A percentile compares a stretch with the other conserved stretches of the same genome.
Conservation (phyloP, 2,797 vertebrate species). For the Periparus ater region DNA sequence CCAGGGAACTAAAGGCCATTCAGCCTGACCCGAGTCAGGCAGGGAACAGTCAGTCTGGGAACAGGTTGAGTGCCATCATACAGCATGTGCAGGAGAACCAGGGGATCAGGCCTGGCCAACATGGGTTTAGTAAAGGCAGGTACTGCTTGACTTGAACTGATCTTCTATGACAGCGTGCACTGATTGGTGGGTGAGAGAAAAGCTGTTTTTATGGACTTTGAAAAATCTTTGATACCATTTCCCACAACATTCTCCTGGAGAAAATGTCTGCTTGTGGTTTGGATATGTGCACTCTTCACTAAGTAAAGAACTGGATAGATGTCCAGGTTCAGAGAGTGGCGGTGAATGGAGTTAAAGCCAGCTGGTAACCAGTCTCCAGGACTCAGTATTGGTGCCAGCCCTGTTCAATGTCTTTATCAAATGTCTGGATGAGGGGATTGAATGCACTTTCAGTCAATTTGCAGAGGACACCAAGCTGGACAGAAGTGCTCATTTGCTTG, state of each 20-base stretch:
- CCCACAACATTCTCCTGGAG: not conserved
- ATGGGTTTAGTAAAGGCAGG: not conserved
- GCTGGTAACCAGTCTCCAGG: too few relatives aligned
- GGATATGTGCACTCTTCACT: too few relatives aligned
- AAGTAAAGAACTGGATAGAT: not conserved
- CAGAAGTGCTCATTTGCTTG: not conserved
- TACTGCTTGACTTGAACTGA: not conserved
- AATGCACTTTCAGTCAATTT: not conserved
- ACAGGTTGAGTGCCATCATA: not conserved
- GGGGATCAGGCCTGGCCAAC: not conserved
- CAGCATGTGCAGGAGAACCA: not conserved
- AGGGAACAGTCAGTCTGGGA: too few relatives aligned
- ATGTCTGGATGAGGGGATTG: not conserved
- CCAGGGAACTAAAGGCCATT: not conserved
- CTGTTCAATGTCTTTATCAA: not conserved
- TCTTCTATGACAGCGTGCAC: fast-evolving
- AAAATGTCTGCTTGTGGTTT: not conserved
- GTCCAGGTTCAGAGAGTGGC: fast-evolving
- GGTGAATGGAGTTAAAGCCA: not conserved
- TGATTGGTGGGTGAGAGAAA: not conserved
- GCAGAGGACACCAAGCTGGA: too few relatives aligned
- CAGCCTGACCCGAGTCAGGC: too few relatives aligned
- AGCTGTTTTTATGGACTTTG: not conserved
- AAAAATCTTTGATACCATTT: not conserved
- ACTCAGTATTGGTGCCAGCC: not conserved